Percentiles rank a stretch among this genome's conserved stretches.
These are phyloP conservation scores for Pachyseris speciosa DNA, from an alignment of 64 coral and sea anemone species.

Conservation along the genomic window DNA sequence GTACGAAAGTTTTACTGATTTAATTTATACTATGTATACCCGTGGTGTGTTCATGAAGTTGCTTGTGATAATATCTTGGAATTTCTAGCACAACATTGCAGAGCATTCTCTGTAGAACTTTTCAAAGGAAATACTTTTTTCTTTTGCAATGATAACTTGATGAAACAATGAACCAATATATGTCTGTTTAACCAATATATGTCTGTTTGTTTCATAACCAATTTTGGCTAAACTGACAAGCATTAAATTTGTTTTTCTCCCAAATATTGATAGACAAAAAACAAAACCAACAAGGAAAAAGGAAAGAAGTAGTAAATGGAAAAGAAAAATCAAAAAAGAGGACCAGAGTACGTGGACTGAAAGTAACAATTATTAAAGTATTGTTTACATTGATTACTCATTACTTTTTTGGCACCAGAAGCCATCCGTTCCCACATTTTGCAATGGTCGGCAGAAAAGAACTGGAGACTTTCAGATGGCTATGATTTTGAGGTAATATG, in stretches of 20 bases:
- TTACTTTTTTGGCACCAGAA: constrained; percentile 31
- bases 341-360: constrained; percentile 10
- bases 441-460: constrained; percentile 26
- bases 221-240: constrained; percentile 28
- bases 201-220: constrained; percentile 13
- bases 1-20: constrained; percentile 7
- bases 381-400: neutral
- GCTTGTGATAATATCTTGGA: neutral
- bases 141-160: neutral
- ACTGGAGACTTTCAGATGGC: constrained; percentile 57
- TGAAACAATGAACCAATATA: constrained; percentile 2
- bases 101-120: neutral
- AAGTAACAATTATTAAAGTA: constrained; percentile 8
- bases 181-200: constrained; percentile 12
- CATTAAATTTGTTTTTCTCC: constrained; percentile 10
- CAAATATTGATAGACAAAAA: constrained; percentile 13
- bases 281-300: constrained; percentile 1
- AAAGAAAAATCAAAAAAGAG: constrained; percentile 30
- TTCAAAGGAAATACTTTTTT: constrained; percentile 9
- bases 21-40: constrained; percentile 4
- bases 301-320: constrained; percentile 27
- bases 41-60: constrained; percentile 20
- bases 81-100: neutral
- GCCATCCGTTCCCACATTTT: constrained; percentile 64
- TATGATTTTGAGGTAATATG: constrained; percentile 66